Evolutionary conservation across 2,888 invertebrate species (phyloP), one percentile per base, ranked within the genome.

Genomic region (Cyclophora albipunctata): DNA sequence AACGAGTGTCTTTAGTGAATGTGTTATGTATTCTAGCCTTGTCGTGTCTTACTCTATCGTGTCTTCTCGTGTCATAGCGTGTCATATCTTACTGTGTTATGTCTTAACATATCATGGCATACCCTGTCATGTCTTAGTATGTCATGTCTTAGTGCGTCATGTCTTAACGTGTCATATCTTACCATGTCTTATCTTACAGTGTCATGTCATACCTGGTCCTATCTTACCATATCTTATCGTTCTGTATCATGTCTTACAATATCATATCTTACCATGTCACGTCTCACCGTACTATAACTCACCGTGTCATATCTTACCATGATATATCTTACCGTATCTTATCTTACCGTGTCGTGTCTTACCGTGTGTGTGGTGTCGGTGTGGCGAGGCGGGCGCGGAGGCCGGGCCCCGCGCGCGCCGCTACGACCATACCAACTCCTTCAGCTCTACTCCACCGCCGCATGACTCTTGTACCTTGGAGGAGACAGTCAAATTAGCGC

Each of bases 361-460:
- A 7, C 57, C 48, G 50, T 59, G 62, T 20, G 63, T 49, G 57
- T 55, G 62, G 34, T 53, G 63, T 46, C 61, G 50, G 58, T 63
- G 53, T 55, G 84, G 84, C 63, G 85, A 81, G 69, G 84, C 71
- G 60, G 84, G 84, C 69, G 85, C 84, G 61, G 84, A 81, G 52
- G 78, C 77, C 57, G 74, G 71, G 55, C 80, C 85, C 74, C 80
- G 78, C 69, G 79, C 75, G 74, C 66, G 66, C 60, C 75, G 86
- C 85, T 86, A 86, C 80, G 85, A 85, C 82, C 84, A 83, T 5
- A 84, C 77, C 46, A 86, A 64, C 71, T 84, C 86, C 58, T 81
- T 80, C 59, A 87, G 57, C 71, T 83, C 89, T 47, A 78, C 81
- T 20, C 75, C 78, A 70, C 70, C 80, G 47, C 74, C 73, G 2